Percentiles rank a stretch among this genome's conserved stretches.
These are phyloP conservation scores for Colletes gigas DNA, from an alignment of 1,140 invertebrate genomes.

Conservation along the genomic window DNA sequence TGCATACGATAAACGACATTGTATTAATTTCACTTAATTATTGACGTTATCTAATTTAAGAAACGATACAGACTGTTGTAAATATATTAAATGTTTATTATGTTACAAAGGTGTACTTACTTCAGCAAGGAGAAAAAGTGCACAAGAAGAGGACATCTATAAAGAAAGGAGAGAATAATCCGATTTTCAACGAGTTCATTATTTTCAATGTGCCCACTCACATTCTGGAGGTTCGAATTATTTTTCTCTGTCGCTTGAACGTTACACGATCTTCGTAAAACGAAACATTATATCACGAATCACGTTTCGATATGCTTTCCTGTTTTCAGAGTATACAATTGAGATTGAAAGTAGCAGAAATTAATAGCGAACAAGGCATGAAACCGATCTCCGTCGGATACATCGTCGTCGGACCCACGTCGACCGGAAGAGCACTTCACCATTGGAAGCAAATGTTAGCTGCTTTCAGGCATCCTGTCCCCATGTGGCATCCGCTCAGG, in stretches of 20 bases:
- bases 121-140: constrained; percentile 89
- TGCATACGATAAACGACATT: no score
- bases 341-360: constrained; percentile 85
- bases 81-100: constrained; percentile 3
- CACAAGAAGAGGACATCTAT: constrained; percentile 89
- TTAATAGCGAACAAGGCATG: constrained; percentile 72
- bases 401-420: constrained; percentile 86
- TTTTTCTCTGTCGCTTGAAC: background rate
- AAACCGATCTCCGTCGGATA: constrained; percentile 85
- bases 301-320: background rate
- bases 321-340: constrained; percentile 85
- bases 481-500: constrained; percentile 92
- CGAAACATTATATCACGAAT: background rate
- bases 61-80: no score
- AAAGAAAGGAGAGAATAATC: constrained; percentile 86
- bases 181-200: constrained; percentile 91
- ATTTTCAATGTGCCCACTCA: constrained; percentile 89
- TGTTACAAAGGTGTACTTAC: constrained; percentile 85
- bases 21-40: no score
- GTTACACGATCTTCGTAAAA: no score
- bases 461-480: constrained; percentile 89
- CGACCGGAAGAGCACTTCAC: constrained; percentile 86
- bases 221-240: constrained; percentile 81
- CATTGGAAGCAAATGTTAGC: constrained; percentile 93
- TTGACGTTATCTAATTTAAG: no score